Evolutionary conservation across 1,140 invertebrate genomes (phyloP), one percentile per base, ranked within the genome.

Genomic region (Lanistes nyassanus): DNA sequence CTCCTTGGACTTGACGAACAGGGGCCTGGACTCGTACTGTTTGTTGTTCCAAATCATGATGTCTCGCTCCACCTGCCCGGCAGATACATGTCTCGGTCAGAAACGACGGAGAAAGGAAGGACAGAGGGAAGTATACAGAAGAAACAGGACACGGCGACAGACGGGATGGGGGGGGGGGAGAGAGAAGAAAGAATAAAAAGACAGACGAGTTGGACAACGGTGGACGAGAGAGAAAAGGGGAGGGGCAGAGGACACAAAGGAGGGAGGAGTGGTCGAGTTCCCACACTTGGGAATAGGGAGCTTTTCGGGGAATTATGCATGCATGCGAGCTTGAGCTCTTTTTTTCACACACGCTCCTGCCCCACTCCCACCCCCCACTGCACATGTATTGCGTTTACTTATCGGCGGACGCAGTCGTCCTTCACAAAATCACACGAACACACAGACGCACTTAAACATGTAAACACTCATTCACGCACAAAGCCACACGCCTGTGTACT

Each of bases 1-100:
- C 80, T 96, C 93, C 77, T 92, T 81, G 23, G 87, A 87, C 75
- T 87, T 92, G 1, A 95, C 93, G 39, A 96, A 89, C 0, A 93
- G 79, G 0, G 96, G 96, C 37, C 92, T 92, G 62, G 90, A 91
- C 0, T 93, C 86, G 86, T 93, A 97, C 55, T 90, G 92, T 84
- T 97, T 97, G 88, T 94, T 93, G 84, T 97, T 97, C 96, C 96
- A 98, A 7, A 97, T 93, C 74, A 91, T 91, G 0, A 97, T 92
- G 84, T 98, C 96, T 4, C 96, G 91, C 85, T 96, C 93, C 83
- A 97, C 93, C 94, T 72, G 70, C 0, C 51, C 36, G n/a, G 29
- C 29, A 51, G 26, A 39, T 47, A 47, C 23, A 6, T n/a, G 42
- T 23, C 37, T 29, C 34, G 39, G 21, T 1, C 5, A 0, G 31